Evolutionary conservation across 1,140 invertebrate genomes (phyloP).

Genomic region (Sipha flava): DNA sequence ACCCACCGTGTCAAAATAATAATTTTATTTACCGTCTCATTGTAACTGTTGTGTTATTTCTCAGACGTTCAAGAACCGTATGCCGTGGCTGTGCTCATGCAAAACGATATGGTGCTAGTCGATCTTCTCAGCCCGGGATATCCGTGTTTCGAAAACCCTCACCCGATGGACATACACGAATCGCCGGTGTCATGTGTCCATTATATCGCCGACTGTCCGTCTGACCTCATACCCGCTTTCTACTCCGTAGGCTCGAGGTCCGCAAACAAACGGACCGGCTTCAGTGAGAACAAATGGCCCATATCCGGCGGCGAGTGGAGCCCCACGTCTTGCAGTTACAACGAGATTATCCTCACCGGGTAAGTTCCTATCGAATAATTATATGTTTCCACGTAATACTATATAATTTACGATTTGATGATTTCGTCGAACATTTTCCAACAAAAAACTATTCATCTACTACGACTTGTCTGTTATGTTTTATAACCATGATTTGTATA

Average conservation of each 20-base stretch:
- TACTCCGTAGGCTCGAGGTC: slow-evolving; percentile 75
- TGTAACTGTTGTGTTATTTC: slow-evolving; percentile 37
- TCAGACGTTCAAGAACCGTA: slow-evolving; percentile 94
- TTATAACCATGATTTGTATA: too few relatives aligned
- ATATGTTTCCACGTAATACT: neutral
- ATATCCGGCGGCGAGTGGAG: slow-evolving; percentile 93
- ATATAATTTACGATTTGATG: neutral
- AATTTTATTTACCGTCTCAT: too few relatives aligned
- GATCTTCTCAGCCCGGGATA: slow-evolving; percentile 90
- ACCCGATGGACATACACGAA: slow-evolving; percentile 98
- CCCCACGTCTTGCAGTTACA: slow-evolving; percentile 84
- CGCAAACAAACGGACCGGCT: slow-evolving; percentile 65
- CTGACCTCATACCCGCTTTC: slow-evolving; percentile 89
- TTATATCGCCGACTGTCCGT: slow-evolving; percentile 94
- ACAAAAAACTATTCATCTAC: too few relatives aligned
- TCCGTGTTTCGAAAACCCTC: slow-evolving; percentile 98
- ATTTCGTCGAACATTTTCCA: too few relatives aligned
- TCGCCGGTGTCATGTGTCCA: slow-evolving; percentile 91
- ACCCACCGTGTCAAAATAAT: too few relatives aligned
- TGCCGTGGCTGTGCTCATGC: slow-evolving; percentile 91
- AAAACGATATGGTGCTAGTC: slow-evolving; percentile 96
- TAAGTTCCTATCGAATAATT: slow-evolving; percentile 44
- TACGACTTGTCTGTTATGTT: too few relatives aligned
- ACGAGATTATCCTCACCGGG: slow-evolving; percentile 94
- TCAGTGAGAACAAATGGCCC: slow-evolving; percentile 93